These are phyloP conservation scores for Meloidogyne floridensis DNA, from an alignment of 1,140 invertebrate genomes.

Conservation along the genomic window DNA sequence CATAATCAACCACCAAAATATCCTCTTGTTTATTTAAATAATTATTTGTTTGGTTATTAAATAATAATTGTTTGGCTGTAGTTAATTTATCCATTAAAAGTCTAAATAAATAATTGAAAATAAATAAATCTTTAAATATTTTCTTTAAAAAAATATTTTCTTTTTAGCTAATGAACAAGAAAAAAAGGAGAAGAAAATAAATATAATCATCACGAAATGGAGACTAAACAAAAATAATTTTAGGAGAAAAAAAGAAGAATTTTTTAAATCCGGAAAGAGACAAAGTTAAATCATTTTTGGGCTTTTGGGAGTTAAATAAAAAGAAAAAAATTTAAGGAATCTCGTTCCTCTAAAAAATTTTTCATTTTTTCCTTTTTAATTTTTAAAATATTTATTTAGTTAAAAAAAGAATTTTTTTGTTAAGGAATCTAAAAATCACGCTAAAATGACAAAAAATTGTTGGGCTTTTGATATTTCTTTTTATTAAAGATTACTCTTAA, in stretches of 20 bases:
- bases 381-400: too few species aligned
- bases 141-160: too few species aligned
- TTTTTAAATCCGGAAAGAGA: not conserved
- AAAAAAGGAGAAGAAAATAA: not conserved
- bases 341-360: too few species aligned
- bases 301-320: constrained; percentile 3
- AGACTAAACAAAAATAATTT: not conserved
- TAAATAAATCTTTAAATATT: not conserved
- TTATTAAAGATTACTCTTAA: too few species aligned
- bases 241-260: not conserved
- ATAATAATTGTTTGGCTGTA: not conserved
- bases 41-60: not conserved
- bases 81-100: constrained; percentile 10
- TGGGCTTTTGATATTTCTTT: too few species aligned
- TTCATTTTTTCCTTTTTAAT: too few species aligned
- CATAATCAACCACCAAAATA: not conserved
- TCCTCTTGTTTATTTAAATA: not conserved
- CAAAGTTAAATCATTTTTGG: not conserved
- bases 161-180: not conserved
- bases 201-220: constrained; percentile 2
- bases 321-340: not conserved
- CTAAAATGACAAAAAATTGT: too few species aligned
- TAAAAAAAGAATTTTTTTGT: too few species aligned
- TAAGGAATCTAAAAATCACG: too few species aligned
- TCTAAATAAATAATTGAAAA: not conserved